These are phyloP conservation scores for Caenorhabditis parvicauda DNA, from an alignment of 2,888 invertebrate species.

Conservation along the genomic window DNA sequence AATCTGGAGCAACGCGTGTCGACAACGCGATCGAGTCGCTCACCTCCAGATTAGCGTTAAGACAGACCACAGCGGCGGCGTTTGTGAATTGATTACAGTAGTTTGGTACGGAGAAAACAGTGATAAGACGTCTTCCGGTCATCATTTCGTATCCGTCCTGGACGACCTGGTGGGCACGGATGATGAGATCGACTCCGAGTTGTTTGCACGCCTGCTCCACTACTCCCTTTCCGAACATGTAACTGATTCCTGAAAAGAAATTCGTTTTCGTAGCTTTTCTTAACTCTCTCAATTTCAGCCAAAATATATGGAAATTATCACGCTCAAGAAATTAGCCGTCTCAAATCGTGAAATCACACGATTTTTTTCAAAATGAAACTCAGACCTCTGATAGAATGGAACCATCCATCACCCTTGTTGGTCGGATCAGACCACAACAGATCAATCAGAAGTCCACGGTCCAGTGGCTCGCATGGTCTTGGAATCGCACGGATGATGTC, in stretches of 20 bases:
- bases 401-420: constrained; percentile 49
- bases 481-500: constrained; percentile 44
- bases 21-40: too few species aligned
- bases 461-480: constrained; percentile 50
- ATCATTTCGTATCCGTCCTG: constrained; percentile 57
- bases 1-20: too few species aligned
- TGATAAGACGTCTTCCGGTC: constrained; percentile 49
- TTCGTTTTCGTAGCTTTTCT: too few species aligned
- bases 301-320: too few species aligned
- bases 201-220: constrained; percentile 43
- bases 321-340: too few species aligned
- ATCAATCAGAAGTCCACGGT: constrained; percentile 51
- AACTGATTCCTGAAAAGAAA: constrained; percentile 40
- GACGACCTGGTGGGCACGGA: constrained; percentile 55
- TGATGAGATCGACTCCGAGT: constrained; percentile 49
- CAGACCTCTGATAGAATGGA: constrained; percentile 38
- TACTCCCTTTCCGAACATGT: constrained; percentile 53
- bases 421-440: constrained; percentile 56
- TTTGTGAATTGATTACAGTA: constrained; percentile 52
- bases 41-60: constrained; percentile 46
- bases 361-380: background rate
- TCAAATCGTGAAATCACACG: too few species aligned
- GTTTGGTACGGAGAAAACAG: constrained; percentile 55
- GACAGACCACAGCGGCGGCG: constrained; percentile 53
- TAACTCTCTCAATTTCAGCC: too few species aligned